Evolutionary conservation across 2,888 invertebrate species (phyloP).

Genomic region (Saturnia japonica): DNA sequence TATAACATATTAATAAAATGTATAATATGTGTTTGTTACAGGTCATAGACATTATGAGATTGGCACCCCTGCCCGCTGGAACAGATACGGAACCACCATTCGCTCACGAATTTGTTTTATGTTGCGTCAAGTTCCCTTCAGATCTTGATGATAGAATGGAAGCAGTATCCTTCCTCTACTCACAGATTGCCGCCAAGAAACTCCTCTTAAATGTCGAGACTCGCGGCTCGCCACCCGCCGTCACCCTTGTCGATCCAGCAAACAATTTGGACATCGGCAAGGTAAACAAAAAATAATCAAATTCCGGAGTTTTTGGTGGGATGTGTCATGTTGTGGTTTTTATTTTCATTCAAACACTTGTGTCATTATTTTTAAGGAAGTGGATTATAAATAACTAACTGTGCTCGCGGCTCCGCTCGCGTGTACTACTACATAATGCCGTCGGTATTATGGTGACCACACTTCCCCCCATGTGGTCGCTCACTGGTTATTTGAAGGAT

Average conservation of each 20-base stretch:
- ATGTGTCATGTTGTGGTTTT: no score
- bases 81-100: conserved; percentile 86
- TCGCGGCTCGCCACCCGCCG: conserved; percentile 81
- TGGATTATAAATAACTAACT: no score
- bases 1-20: background rate
- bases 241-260: conserved; percentile 76
- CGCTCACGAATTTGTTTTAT: conserved; percentile 93
- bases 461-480: no score
- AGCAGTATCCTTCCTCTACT: conserved; percentile 85
- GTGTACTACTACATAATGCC: no score
- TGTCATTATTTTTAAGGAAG: no score
- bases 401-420: no score
- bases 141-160: conserved; percentile 93
- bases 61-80: conserved; percentile 92
- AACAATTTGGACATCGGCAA: conserved; percentile 79
- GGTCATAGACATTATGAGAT: conserved; percentile 84
- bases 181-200: conserved; percentile 86
- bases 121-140: conserved; percentile 90
- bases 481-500: no score
- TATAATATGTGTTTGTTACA: conserved; percentile 38
- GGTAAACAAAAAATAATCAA: conserved; percentile 40
- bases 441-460: no score
- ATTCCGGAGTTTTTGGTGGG: no score
- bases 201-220: conserved; percentile 93
- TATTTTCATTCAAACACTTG: no score